phyloP scores from a whole-genome alignment of 2,113 vertebrate genomes.

The Gasterosteus nipponicus region DNA sequence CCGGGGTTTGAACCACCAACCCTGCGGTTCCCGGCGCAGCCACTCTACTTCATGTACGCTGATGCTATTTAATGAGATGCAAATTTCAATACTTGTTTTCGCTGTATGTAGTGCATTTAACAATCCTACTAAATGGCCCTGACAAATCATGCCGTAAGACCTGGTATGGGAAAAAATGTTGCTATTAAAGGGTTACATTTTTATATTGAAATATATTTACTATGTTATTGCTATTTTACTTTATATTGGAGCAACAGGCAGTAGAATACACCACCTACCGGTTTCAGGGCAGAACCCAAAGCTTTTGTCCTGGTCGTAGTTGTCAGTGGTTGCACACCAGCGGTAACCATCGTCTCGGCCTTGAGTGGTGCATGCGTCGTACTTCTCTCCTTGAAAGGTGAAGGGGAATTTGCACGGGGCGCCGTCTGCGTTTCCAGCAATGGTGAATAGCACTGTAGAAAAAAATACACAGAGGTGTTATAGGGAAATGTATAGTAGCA shows the following conservation, averaged over 20 bases:
- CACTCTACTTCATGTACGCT: neutral
- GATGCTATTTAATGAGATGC: neutral
- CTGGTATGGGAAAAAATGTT: neutral
- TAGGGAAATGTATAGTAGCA: neutral
- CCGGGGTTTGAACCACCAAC: no score
- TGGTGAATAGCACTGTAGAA: slow-evolving; percentile 88
- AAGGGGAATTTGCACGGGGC: slow-evolving; percentile 96
- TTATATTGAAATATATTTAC: neutral
- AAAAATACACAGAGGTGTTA: neutral
- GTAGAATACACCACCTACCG: slow-evolving; percentile 72
- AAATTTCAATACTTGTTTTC: neutral
- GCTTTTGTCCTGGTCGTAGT: slow-evolving; percentile 92
- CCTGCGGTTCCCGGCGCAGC: no score
- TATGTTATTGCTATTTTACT: no score
- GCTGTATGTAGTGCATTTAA: neutral
- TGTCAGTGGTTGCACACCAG: slow-evolving; percentile 95
- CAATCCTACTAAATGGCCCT: neutral
- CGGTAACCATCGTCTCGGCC: slow-evolving; percentile 95
- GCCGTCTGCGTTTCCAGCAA: slow-evolving; percentile 92
- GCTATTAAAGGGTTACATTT: neutral
- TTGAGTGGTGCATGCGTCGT: slow-evolving; percentile 90
- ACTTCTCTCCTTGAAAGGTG: slow-evolving; percentile 89
- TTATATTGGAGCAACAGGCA: neutral
- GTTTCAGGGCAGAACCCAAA: slow-evolving; percentile 98
- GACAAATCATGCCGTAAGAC: neutral